Conservation (phyloP, 2,888 invertebrate genomes). For the Coremacera marginata region DNA sequence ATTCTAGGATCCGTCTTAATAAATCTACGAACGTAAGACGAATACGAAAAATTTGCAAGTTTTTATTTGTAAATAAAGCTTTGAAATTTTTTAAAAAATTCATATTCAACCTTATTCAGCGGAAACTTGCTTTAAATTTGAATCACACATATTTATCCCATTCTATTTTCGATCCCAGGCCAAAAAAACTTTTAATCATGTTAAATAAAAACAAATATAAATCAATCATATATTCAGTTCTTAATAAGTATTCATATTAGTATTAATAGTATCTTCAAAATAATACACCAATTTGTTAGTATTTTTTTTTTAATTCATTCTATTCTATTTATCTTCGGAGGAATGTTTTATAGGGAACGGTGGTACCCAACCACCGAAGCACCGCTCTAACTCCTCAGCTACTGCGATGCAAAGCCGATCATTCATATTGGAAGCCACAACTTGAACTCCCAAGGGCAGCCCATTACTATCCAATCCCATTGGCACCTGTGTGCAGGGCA, state of each 20-base stretch:
- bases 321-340: background rate
- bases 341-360: constrained; percentile 69
- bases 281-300: constrained; percentile 23
- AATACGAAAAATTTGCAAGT: too few relatives aligned
- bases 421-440: constrained; percentile 83
- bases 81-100: too few relatives aligned
- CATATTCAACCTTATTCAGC: too few relatives aligned
- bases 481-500: constrained; percentile 84
- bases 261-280: too few relatives aligned
- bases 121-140: too few relatives aligned
- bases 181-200: background rate
- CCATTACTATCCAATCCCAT: constrained; percentile 85
- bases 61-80: too few relatives aligned
- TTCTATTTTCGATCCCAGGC: too few relatives aligned
- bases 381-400: constrained; percentile 86
- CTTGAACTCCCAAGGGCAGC: constrained; percentile 89
- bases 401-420: constrained; percentile 91
- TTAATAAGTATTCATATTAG: too few relatives aligned
- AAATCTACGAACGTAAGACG: too few relatives aligned
- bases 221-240: background rate
- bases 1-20: too few relatives aligned
- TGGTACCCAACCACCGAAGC: constrained; percentile 91
- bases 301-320: background rate
- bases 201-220: background rate
- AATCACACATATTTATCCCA: too few relatives aligned